Conservation (phyloP, 30 jellyfish, hydroid and myxozoan species). For the Hydractinia symbiolongicarpus region DNA sequence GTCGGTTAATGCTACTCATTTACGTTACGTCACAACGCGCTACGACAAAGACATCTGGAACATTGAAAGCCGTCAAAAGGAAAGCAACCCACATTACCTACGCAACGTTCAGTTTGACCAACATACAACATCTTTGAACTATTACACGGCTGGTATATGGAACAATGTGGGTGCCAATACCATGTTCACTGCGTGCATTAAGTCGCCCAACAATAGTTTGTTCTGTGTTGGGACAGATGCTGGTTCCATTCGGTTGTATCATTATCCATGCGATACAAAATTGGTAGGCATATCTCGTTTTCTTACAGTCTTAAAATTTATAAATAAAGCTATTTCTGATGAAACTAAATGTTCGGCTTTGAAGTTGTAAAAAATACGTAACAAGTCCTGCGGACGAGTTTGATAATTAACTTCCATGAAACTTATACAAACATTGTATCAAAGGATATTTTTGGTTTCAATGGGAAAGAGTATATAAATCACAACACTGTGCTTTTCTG, state of each 20-base stretch:
- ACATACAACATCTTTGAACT: conserved; percentile 16
- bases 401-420: too few relatives aligned
- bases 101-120: conserved; percentile 22
- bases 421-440: too few relatives aligned
- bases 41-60: conserved; percentile 17
- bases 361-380: too few relatives aligned
- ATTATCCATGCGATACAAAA: conserved; percentile 51
- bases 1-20: conserved; percentile 4
- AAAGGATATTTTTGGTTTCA: too few relatives aligned
- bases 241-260: conserved; percentile 56
- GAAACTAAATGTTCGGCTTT: not conserved
- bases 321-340: conserved; percentile 2
- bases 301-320: not conserved
- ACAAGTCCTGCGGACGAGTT: too few relatives aligned
- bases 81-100: conserved; percentile 17
- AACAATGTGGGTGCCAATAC: conserved; percentile 35
- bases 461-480: too few relatives aligned
- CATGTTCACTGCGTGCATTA: conserved; percentile 39
- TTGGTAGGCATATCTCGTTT: conserved; percentile 24
- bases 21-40: conserved; percentile 19
- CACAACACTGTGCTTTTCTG: too few relatives aligned
- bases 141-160: conserved; percentile 32
- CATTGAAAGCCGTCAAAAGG: conserved; percentile 24
- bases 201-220: conserved; percentile 38
- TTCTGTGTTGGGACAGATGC: conserved; percentile 72